phyloP scores from a whole-genome alignment of 1,140 invertebrate species.

The Chymomyza costata region DNA sequence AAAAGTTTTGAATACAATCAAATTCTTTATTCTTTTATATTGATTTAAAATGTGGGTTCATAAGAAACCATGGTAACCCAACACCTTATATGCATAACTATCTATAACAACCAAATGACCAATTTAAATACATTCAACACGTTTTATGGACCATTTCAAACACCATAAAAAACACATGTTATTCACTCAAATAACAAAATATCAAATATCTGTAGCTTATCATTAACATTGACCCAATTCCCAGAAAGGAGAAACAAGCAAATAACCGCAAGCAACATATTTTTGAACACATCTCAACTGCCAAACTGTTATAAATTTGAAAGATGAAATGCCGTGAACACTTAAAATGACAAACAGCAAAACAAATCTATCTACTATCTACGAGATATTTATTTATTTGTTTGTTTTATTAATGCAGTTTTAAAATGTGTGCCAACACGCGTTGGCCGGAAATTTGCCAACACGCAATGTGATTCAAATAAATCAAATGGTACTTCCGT shows the following conservation, averaged over 20 bases:
- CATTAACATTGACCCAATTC: constrained; percentile 60
- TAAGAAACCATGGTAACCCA: too few species aligned
- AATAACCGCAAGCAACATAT: constrained; percentile 11
- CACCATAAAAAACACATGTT: too few species aligned
- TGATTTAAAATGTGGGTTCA: too few species aligned
- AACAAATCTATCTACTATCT: too few species aligned
- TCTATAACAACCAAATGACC: too few species aligned
- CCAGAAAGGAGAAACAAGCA: constrained; percentile 42
- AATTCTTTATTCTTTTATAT: too few species aligned
- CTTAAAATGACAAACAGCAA: too few species aligned
- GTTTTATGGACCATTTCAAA: too few species aligned
- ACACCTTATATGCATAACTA: too few species aligned
- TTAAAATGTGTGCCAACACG: constrained; percentile 55
- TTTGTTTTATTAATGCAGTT: constrained; percentile 43
- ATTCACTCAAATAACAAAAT: too few species aligned
- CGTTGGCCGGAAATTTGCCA: constrained; percentile 55
- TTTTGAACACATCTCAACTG: constrained; percentile 21
- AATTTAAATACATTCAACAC: too few species aligned
- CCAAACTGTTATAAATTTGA: constrained; percentile 11
- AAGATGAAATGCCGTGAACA: constrained; percentile 8
- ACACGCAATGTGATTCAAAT: constrained; percentile 47
- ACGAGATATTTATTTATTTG: constrained; percentile 25
- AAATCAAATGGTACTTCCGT: constrained; percentile 64
- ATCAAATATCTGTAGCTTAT: constrained; percentile 29
- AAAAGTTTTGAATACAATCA: too few species aligned